Evolutionary conservation across 2,888 invertebrate species (phyloP).

Genomic region (Hirtodrosophila histrioides): DNA sequence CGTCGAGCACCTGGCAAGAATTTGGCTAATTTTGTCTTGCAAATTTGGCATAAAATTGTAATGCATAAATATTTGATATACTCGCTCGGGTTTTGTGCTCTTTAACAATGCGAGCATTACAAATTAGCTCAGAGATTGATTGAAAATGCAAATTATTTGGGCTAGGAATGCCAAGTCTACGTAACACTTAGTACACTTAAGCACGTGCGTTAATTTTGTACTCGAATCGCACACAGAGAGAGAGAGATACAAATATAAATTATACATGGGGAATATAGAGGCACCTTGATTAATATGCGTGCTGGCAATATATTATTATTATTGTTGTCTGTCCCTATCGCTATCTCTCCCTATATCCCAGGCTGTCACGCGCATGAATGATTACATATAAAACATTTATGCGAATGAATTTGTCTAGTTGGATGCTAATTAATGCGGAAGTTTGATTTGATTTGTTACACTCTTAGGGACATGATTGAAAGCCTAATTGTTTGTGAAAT

Average conservation of each 20-base stretch:
- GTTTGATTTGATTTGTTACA: conserved; percentile 47
- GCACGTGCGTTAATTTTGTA: conserved; percentile 23
- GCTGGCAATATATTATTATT: conserved; percentile 61
- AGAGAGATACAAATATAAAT: conserved; percentile 26
- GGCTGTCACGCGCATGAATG: conserved; percentile 26
- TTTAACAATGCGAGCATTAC: background rate
- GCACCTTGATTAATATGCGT: conserved; percentile 65
- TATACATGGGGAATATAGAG: conserved; percentile 19
- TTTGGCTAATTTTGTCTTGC: conserved; percentile 24
- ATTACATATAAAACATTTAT: conserved; percentile 40
- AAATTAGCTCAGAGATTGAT: conserved; percentile 15
- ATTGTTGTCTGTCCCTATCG: conserved; percentile 12
- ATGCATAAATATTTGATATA: conserved; percentile 6
- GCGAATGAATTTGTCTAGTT: conserved; percentile 53
- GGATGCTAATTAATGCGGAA: conserved; percentile 65
- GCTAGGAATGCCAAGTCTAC: background rate
- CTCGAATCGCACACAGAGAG: conserved; percentile 11
- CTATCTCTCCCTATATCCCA: background rate
- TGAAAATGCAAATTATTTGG: background rate
- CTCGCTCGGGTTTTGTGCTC: background rate
- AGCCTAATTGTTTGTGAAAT: conserved; percentile 21
- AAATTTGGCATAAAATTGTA: conserved; percentile 27
- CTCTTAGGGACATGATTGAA: conserved; percentile 18
- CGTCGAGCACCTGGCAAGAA: conserved; percentile 15
- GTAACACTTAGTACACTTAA: background rate